Base-by-base conservation (phyloP, 2,113 vertebrate species). In the Myrmecobius fasciatus region DNA sequence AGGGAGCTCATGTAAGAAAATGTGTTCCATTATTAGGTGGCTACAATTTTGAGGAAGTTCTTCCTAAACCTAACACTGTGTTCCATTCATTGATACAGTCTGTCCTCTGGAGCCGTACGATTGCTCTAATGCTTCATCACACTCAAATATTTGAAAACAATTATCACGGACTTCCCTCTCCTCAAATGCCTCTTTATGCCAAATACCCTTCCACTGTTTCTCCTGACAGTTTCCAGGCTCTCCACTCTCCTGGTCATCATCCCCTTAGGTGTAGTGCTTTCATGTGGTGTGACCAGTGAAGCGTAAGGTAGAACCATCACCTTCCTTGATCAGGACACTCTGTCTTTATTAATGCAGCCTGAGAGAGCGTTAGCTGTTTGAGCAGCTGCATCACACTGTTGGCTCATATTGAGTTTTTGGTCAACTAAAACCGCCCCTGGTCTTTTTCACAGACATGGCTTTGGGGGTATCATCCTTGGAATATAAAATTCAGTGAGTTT, bases 131-230 rank as follows among this genome's bases (percentile, higher is more conserved):
- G 67, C 43, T 54, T 25, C 3, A 0, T 2, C 0, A 0, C 12
- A 31, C 31, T 43, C 24, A 25, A 1, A 0, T 20, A 1, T 0
- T 2, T 53, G 9, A 43, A 28, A n/a, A 0, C 24, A 2, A 91
- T 89, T 46, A 52, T 20, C 36, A 83, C 6, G 31, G 17, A n/a
- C 36, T n/a, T 75, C 4, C 67, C 17, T 20, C 25, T 54, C 3
- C 2, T 26, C 49, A 22, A 1, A 17, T 25, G 67, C 47, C 8
- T 22, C 25, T 54, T 11, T 2, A 14, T 0, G 75, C 11, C 17
- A 22, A 0, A 0, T 12, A 43, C 53, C 9, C 48, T 53, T 26
- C 3, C 20, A 43, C 46, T 20, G 7, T 14, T 54, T 10, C 46
- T 88, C 89, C 0, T 24, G 48, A 9, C 6, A 0, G 48, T 46